These are phyloP conservation scores for Taurulus bubalis DNA, from an alignment of 2,113 vertebrate species.

Conservation along the genomic window DNA sequence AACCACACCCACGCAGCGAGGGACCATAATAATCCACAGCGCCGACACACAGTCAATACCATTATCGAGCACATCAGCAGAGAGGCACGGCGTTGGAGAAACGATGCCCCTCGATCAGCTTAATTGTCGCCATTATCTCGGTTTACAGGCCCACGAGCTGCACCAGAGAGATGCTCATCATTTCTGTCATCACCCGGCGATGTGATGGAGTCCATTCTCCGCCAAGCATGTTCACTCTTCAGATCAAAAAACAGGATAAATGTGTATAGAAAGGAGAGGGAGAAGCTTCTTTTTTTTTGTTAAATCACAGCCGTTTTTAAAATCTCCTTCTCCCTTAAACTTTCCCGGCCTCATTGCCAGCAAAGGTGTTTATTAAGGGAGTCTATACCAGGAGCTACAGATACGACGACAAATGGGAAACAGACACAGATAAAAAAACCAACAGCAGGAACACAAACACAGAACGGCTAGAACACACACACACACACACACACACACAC, in stretches of 20 bases:
- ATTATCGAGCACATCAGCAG: constrained; percentile 53
- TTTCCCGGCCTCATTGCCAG: constrained; percentile 31
- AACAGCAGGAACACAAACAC: constrained; percentile 45
- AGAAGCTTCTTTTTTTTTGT: background rate
- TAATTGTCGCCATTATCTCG: constrained; percentile 61
- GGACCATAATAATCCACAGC: constrained; percentile 41
- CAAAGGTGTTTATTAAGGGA: constrained; percentile 56
- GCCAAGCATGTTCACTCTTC: background rate
- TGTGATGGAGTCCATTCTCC: constrained; percentile 15
- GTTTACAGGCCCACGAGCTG: constrained; percentile 39
- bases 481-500: constrained; percentile 44
- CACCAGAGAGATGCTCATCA: constrained; percentile 26
- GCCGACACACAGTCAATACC: constrained; percentile 52
- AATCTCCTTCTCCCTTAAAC: background rate
- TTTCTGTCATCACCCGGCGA: constrained; percentile 16
- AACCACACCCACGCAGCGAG: constrained; percentile 32
- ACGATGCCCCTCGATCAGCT: constrained; percentile 49
- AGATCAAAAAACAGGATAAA: constrained; percentile 9
- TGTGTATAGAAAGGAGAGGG: background rate
- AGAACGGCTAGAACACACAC: constrained; percentile 23
- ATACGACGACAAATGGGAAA: constrained; percentile 38
- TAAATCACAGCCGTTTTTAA: no score
- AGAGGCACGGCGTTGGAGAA: constrained; percentile 24
- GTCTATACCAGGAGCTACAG: constrained; percentile 52
- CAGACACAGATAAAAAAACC: constrained; percentile 45